These are phyloP conservation scores for Sakesphorus luctuosus DNA, from an alignment of 2,113 vertebrate species.

Conservation along the genomic window DNA sequence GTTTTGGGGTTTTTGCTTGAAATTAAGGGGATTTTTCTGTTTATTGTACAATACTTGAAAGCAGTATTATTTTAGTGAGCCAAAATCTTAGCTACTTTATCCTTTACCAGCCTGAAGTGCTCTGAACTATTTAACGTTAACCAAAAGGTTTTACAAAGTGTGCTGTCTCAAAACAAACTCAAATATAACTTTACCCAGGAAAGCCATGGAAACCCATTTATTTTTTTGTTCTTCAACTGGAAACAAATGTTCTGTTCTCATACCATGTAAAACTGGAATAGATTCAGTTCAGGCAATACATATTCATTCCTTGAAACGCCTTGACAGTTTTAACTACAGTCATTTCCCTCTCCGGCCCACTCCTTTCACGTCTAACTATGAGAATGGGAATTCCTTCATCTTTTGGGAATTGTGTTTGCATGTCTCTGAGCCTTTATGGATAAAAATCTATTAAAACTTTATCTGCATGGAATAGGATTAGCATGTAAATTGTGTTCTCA, in stretches of 20 bases:
- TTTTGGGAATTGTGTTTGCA: background rate
- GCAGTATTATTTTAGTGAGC: background rate
- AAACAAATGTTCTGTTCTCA: constrained; percentile 42
- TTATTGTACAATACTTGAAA: background rate
- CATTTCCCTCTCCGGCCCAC: constrained; percentile 42
- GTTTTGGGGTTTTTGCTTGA: background rate
- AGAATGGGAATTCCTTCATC: constrained; percentile 37
- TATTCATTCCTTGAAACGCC: constrained; percentile 42
- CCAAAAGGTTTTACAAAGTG: background rate
- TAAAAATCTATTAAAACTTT: constrained; percentile 9
- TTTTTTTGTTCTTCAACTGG: constrained; percentile 16
- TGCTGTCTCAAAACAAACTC: background rate
- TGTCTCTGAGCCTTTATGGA: background rate
- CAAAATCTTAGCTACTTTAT: background rate
- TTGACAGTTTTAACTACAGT: constrained; percentile 22
- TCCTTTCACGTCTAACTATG: constrained; percentile 19
- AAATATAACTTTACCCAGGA: background rate
- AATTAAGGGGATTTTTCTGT: background rate
- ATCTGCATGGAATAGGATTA: background rate
- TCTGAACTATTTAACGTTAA: background rate
- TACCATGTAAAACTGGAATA: constrained; percentile 39
- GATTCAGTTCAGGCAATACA: constrained; percentile 32
- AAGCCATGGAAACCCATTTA: constrained; percentile 16
- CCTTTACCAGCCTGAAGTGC: background rate
- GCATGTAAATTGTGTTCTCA: background rate